Conservation (phyloP, 2,888 invertebrate species). For the Hirtodrosophila cameraria region DNA sequence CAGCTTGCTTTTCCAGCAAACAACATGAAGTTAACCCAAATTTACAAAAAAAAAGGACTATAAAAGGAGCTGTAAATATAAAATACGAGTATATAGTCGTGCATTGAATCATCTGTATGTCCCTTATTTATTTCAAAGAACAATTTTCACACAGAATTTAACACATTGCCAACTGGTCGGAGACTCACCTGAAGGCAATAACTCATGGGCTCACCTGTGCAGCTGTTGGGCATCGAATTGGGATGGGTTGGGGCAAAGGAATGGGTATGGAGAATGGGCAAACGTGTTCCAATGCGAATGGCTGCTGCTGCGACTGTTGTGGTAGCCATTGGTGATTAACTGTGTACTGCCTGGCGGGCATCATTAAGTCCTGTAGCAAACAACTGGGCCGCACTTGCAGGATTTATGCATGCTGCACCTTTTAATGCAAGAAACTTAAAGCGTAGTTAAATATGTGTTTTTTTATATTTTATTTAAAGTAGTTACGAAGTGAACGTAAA, state of each 20-base stretch:
- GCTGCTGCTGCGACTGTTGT: slow-evolving; percentile 7
- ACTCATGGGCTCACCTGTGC: slow-evolving; percentile 50
- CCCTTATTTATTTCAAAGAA: slow-evolving; percentile 20
- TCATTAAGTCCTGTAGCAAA: slow-evolving; percentile 38
- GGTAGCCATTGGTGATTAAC: slow-evolving; percentile 56
- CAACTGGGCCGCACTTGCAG: slow-evolving; percentile 19
- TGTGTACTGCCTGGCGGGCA: slow-evolving; percentile 36
- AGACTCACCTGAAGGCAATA: slow-evolving; percentile 48
- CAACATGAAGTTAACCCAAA: too few relatives aligned
- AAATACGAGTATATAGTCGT: slow-evolving; percentile 5
- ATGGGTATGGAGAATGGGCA: too few relatives aligned
- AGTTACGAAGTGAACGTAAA: slow-evolving; percentile 49
- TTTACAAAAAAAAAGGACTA: slow-evolving; percentile 9
- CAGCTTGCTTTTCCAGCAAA: too few relatives aligned
- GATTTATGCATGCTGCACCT: slow-evolving; percentile 13
- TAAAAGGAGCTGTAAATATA: slow-evolving; percentile 11
- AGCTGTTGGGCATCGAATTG: slow-evolving; percentile 28
- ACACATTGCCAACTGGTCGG: slow-evolving; percentile 41
- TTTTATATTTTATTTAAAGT: slow-evolving; percentile 45
- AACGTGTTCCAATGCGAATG: slow-evolving; percentile 24
- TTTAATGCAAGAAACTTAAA: slow-evolving; percentile 62
- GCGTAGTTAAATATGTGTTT: slow-evolving; percentile 43
- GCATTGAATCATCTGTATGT: slow-evolving; percentile 25
- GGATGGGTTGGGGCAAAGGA: too few relatives aligned
- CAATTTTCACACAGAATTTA: slow-evolving; percentile 57